Base-by-base conservation (phyloP, 2,113 vertebrate species). In the Ovibos moschatus region DNA sequence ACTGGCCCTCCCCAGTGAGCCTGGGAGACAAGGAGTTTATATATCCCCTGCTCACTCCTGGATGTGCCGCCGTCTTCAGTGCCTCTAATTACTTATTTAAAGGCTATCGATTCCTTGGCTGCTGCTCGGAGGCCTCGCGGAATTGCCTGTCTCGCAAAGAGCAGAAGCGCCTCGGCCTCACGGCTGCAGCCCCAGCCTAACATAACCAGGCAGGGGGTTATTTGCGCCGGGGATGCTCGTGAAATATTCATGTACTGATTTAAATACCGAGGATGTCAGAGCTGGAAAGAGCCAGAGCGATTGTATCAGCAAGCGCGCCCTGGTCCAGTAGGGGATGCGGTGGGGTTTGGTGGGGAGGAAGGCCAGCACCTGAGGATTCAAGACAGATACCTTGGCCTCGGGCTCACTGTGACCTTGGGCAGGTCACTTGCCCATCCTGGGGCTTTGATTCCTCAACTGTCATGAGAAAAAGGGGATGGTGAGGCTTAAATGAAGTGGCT, bases 51-150 rank as follows among this genome's bases (percentile, higher is more conserved):
- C 93, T 98, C 97, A 55, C 92, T 96, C 57, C 97, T 93, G 97
- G 97, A 98, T 98, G 97, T 93, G 97, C 94, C 94, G 78, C 97
- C 30, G 33, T 97, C 98, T 98, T 98, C 95, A 93, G 97, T 96
- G 97, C 93, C 79, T 98, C 98, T 98, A 82, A 98, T 99, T 98
- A 99, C 90, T 99, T 99, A 99, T 99, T 99, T 99, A 99, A 98
- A 97, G 96, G 60, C 94, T 98, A 98, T 99, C 86, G 99, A 99
- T 98, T 98, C 97, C 97, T 94, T 83, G 74, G 90, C 96, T 98
- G 96, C 98, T 98, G 98, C 97, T 96, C 96, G 96, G 96, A 98
- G 96, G 95, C 86, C 92, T 98, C 62, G 12, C 25, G 0, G 98
- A 98, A 96, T 92, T 89, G 96, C 89, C 14, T 94, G 96, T 98